phyloP scores from a whole-genome alignment of 1,140 invertebrate genomes.

The Macrocentrus cingulum region DNA sequence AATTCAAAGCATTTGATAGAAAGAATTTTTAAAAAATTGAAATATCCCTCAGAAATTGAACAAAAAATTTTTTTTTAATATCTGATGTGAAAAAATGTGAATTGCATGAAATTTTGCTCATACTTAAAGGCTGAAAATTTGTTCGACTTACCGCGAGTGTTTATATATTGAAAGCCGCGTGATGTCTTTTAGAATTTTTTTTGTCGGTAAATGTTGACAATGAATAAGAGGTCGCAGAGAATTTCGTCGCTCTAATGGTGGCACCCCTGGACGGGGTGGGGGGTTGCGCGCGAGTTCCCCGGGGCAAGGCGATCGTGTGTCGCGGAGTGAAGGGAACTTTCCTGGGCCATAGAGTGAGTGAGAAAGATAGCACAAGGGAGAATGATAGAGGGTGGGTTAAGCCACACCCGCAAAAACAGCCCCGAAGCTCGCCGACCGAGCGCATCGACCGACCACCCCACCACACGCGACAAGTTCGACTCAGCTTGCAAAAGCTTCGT shows the following conservation, averaged over 20 bases:
- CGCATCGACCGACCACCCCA: constrained; percentile 50
- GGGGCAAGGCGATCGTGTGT: constrained; percentile 1
- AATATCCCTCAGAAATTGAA: too few species aligned
- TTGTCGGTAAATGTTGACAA: too few species aligned
- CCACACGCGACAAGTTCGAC: constrained; percentile 51
- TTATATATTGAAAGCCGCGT: too few species aligned
- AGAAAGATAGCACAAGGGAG: constrained; percentile 20
- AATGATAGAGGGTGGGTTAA: constrained; percentile 42
- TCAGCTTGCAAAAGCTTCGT: constrained; percentile 48
- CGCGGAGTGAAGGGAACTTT: neutral
- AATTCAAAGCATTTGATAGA: too few species aligned
- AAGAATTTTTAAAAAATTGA: too few species aligned
- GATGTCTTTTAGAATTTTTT: too few species aligned
- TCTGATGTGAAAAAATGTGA: too few species aligned
- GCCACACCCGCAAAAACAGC: constrained; percentile 58
- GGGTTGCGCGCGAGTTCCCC: neutral
- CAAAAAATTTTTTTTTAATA: too few species aligned
- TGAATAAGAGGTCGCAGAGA: too few species aligned
- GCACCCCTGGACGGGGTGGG: neutral
- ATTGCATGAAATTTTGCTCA: too few species aligned
- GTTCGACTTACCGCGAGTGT: too few species aligned
- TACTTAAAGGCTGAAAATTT: too few species aligned
- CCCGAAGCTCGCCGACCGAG: constrained; percentile 46
- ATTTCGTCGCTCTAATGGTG: neutral
- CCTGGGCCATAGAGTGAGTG: constrained; percentile 12